These are phyloP conservation scores for Drosophila neonasuta DNA, from an alignment of 2,888 invertebrate species.

Conservation along the genomic window DNA sequence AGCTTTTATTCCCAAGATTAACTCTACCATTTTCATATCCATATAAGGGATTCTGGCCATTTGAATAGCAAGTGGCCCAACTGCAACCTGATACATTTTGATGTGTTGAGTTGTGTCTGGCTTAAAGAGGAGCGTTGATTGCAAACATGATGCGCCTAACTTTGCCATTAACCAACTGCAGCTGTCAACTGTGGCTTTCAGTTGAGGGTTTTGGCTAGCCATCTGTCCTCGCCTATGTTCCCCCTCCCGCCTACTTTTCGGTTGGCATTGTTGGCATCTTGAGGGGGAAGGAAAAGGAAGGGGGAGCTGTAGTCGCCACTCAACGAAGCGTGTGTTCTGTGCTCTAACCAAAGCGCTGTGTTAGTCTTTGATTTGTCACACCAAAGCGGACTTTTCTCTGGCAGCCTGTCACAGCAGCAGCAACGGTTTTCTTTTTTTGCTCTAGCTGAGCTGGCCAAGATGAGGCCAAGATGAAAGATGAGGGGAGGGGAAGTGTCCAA, in stretches of 20 bases:
- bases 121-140: slow-evolving; percentile 32
- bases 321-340: slow-evolving; percentile 67
- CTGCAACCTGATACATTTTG: slow-evolving; percentile 4
- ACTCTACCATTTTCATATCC: neutral
- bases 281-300: neutral
- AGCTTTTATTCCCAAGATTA: neutral
- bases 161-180: slow-evolving; percentile 42
- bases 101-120: neutral
- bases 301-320: slow-evolving; percentile 39
- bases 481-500: slow-evolving; percentile 21
- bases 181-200: slow-evolving; percentile 35
- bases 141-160: slow-evolving; percentile 35
- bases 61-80: neutral
- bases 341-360: slow-evolving; percentile 73
- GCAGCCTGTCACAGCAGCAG: slow-evolving; percentile 63
- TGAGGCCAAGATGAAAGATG: slow-evolving; percentile 8
- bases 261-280: slow-evolving; percentile 13
- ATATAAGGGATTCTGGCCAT: neutral
- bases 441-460: slow-evolving; percentile 43
- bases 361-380: slow-evolving; percentile 80
- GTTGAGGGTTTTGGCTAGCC: slow-evolving; percentile 13
- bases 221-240: neutral
- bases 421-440: slow-evolving; percentile 26
- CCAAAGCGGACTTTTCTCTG: slow-evolving; percentile 72
- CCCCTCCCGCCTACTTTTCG: neutral